Base-by-base conservation (phyloP, 2,113 vertebrate species). In the Calyptommatus sinebrachiatus region DNA sequence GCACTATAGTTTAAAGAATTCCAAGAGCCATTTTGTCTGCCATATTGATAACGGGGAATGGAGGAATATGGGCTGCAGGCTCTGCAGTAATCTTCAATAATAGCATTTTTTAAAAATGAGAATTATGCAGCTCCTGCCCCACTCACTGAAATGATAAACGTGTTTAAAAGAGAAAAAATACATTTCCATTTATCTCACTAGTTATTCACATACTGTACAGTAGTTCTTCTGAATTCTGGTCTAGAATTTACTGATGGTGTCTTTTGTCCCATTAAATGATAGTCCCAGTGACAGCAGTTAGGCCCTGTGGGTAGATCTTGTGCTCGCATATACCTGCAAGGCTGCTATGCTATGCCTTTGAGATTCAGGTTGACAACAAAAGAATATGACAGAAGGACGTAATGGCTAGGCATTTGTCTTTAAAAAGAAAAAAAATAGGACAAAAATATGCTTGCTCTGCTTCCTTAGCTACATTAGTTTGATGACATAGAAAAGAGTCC, bases 381-480 rank as follows among this genome's bases (percentile, higher is more conserved):
- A 28, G 60, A 31, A 62, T 6, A 24, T 71, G 48, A 79, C 41
- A 75, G 60, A 9, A 63, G n/a, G 22, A 31, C 4, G 62, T 12
- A 35, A 45, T 45, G 22, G 57, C 11, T 63, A 24, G 35, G 22
- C 60, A 4, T 75, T 71, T 61, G 63, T 11, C n/a, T 71, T 57
- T 57, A 57, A 57, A 57, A 57, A 14, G 18, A 57, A 57, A 71
- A 78, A 29, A 71, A 14, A 18, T 48, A 71, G 21, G 12, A 7
- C 22, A 48, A 45, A 68, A 31, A 16, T 45, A 41, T 53, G 53
- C 22, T 28, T 53, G 50, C 26, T 78, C 20, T 22, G 24, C n/a
- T 71, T 79, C 57, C 16, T 79, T 79, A 48, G 62, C 24, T 62
- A 26, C 57, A 71, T 79, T 71, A 79, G 57, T 45, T n/a, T 62